These are phyloP conservation scores for Ligdia adustata DNA, from an alignment of 2,888 invertebrate genomes.

Conservation along the genomic window DNA sequence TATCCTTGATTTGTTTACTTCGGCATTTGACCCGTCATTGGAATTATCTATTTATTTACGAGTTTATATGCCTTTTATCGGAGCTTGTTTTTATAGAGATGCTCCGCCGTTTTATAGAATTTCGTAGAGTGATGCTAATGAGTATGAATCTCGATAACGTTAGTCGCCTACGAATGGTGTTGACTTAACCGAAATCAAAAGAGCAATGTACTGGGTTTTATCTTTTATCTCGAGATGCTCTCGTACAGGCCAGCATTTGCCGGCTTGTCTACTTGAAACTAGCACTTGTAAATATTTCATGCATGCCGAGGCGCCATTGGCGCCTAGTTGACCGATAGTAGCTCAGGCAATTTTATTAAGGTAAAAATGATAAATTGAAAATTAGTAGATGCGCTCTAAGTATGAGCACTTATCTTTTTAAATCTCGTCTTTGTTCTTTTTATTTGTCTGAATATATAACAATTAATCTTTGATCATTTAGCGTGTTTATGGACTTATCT, in stretches of 20 bases:
- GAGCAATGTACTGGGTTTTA: slow-evolving; percentile 56
- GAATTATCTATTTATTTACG: slow-evolving; percentile 21
- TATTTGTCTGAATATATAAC: no score
- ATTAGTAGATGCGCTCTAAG: no score
- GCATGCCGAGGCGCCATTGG: slow-evolving; percentile 10
- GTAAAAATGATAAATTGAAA: no score
- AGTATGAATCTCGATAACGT: slow-evolving; percentile 42
- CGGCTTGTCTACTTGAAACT: slow-evolving; percentile 17
- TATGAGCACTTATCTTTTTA: no score
- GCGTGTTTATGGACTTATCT: no score
- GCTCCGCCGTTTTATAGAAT: slow-evolving; percentile 15
- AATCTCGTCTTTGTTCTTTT: no score
- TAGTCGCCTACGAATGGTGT: slow-evolving; percentile 43
- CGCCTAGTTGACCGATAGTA: slow-evolving; percentile 55
- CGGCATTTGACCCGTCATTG: slow-evolving; percentile 26
- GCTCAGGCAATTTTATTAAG: slow-evolving; percentile 28
- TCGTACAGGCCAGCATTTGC: slow-evolving; percentile 19
- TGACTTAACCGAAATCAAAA: slow-evolving; percentile 66
- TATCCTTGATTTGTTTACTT: slow-evolving; percentile 5
- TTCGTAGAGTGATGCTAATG: slow-evolving; percentile 28
- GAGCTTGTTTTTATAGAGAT: slow-evolving; percentile 18
- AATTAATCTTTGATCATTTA: no score
- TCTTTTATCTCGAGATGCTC: slow-evolving; percentile 27
- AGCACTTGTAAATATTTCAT: slow-evolving; percentile 24
- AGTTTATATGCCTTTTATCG: slow-evolving; percentile 22